A percentile compares a stretch with the other conserved stretches of the same genome.
phyloP scores from a whole-genome alignment of 2,888 invertebrate species.

The Rhagophthalmus giganteus region DNA sequence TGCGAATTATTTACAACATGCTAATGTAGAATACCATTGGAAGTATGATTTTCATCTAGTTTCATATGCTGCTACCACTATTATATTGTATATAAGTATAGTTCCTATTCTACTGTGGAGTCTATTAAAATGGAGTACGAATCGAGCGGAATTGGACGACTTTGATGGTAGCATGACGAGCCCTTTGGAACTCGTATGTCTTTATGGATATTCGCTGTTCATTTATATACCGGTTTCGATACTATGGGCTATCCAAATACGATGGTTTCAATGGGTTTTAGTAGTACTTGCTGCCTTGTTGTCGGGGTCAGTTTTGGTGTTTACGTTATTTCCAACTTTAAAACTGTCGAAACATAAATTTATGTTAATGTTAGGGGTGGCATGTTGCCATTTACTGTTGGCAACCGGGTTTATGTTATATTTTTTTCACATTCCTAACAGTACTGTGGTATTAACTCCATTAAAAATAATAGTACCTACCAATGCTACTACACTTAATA shows the following conservation, averaged over 20 bases:
- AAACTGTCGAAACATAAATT: conserved; percentile 68
- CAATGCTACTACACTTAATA: neutral
- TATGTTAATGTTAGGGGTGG: conserved; percentile 66
- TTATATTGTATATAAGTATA: conserved; percentile 85
- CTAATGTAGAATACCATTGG: conserved; percentile 74
- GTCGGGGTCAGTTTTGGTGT: conserved; percentile 83
- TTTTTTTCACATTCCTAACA: conserved; percentile 69
- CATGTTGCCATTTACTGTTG: conserved; percentile 77
- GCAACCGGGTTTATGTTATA: conserved; percentile 86
- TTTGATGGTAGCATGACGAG: conserved; percentile 67
- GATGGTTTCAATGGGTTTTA: conserved; percentile 84
- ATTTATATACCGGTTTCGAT: conserved; percentile 93
- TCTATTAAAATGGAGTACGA: conserved; percentile 78
- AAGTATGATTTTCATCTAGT: conserved; percentile 92
- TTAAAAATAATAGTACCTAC: neutral
- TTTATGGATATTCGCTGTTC: conserved; percentile 93
- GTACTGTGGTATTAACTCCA: conserved; percentile 1
- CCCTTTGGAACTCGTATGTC: conserved; percentile 84
- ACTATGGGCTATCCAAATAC: conserved; percentile 84
- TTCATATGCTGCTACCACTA: conserved; percentile 87
- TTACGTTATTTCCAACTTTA: conserved; percentile 78
- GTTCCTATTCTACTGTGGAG: conserved; percentile 85
- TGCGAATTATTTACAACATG: conserved; percentile 83
- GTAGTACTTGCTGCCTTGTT: conserved; percentile 79
- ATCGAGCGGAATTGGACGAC: conserved; percentile 63